Percentiles rank a stretch among this genome's conserved stretches.
Evolutionary conservation across 2,113 vertebrate species (phyloP).

Genomic region (Nothoprocta perdicaria): DNA sequence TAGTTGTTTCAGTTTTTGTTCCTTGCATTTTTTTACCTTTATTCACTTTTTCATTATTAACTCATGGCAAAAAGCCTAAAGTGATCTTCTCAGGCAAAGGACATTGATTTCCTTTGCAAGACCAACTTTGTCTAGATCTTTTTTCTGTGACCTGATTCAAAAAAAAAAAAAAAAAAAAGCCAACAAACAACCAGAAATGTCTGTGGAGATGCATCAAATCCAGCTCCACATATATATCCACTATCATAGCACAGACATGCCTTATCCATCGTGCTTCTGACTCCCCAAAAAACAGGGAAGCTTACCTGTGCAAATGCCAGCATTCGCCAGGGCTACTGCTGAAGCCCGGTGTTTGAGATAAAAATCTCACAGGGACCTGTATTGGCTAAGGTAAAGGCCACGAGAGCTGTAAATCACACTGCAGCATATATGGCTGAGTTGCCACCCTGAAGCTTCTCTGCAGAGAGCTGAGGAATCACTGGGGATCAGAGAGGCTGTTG

Average conservation of each 20-base stretch:
- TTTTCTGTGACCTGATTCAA: not conserved
- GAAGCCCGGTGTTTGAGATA: not conserved
- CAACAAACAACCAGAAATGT: not conserved
- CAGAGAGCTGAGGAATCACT: not conserved
- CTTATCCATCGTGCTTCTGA: not conserved
- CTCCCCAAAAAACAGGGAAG: accelerated
- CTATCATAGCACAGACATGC: accelerated
- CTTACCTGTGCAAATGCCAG: not conserved
- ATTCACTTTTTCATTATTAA: not conserved
- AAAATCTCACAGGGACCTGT: not conserved
- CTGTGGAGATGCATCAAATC: not conserved
- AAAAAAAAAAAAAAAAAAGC: not conserved
- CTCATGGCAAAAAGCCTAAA: not conserved
- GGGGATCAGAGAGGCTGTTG: accelerated
- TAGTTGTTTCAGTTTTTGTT: not conserved
- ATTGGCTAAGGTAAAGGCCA: not conserved
- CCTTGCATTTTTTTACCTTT: not conserved
- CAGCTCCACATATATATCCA: not conserved
- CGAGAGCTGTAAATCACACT: not conserved
- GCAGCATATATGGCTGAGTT: not conserved
- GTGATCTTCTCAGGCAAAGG: not conserved
- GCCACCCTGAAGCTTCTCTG: not conserved
- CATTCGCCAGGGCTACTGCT: not conserved
- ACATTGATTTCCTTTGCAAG: not conserved
- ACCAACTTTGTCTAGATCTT: not conserved